These are phyloP conservation scores for Miltochrista miniata DNA, from an alignment of 2,888 invertebrate genomes.

Conservation along the genomic window DNA sequence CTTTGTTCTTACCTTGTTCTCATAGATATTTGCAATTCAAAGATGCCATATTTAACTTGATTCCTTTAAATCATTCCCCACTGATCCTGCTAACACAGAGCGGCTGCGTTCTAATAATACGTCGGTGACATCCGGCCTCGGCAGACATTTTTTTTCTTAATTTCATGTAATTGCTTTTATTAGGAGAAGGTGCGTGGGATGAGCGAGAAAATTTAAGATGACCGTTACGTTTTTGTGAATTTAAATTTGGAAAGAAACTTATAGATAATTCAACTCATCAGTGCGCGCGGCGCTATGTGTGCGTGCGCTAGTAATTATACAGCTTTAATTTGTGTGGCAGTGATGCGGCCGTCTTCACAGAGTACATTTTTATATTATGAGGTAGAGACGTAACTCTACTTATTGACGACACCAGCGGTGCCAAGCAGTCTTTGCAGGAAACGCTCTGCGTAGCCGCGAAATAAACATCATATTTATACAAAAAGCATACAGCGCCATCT, in stretches of 20 bases:
- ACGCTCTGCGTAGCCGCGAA: too few species aligned
- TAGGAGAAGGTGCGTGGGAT: constrained; percentile 24
- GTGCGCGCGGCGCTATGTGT: too few species aligned
- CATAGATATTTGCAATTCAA: constrained; percentile 19
- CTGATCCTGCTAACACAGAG: constrained; percentile 35
- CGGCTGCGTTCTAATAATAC: constrained; percentile 43
- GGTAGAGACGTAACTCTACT: too few species aligned
- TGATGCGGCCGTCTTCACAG: too few species aligned
- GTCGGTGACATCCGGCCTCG: constrained; percentile 49
- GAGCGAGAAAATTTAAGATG: constrained; percentile 9
- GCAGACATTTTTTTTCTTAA: constrained; percentile 29
- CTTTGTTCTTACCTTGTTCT: background rate
- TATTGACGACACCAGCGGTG: too few species aligned
- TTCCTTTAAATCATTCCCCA: constrained; percentile 5
- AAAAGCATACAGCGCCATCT: too few species aligned
- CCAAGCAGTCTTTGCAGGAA: too few species aligned
- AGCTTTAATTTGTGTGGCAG: background rate
- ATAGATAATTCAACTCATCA: too few species aligned
- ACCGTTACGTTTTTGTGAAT: constrained; percentile 15
- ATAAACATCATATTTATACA: too few species aligned
- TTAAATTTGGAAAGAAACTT: constrained; percentile 3
- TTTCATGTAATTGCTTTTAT: constrained; percentile 37
- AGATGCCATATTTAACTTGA: constrained; percentile 4
- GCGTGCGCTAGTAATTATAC: too few species aligned
- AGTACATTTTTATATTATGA: too few species aligned